Evolutionary conservation across 2,797 vertebrate genomes (phyloP), one percentile per base, ranked within the genome.

Genomic region (Spatula versicolor): DNA sequence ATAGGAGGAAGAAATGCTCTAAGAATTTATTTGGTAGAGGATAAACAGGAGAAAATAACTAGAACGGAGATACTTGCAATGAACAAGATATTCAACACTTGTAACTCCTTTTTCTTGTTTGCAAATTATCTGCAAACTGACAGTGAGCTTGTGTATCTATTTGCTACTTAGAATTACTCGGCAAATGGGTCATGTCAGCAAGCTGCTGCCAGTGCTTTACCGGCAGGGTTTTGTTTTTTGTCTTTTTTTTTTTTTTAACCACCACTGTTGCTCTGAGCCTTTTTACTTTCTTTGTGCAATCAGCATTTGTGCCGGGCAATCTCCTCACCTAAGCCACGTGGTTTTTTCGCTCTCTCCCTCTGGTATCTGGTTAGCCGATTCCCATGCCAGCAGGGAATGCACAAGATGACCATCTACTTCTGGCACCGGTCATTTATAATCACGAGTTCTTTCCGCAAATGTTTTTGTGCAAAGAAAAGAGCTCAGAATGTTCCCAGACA

Each of bases 141-240:
- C 69, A 3, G 1, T 0, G 5, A 92, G 30, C 18, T 59, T 4
- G 3, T 72, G 54, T 54, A 64, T 74, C 45, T 84, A 11, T 80
- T 85, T 59, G 64, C 55, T 88, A 9, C 58, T 93, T n/a, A 72
- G 90, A 85, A 80, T 92, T 91, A 83, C n/a, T 78, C 72, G 85
- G 75, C 62, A 93, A 94, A 94, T 10, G 60, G 46, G 54, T 93
- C 41, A n/a, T 26, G 76, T 72, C 88, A 95, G 83, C 50, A 87
- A 90, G 86, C 58, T 18, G 21, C 91, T 83, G 72, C 77, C 88
- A 74, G 39, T 30, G 59, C 33, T 90, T 80, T 1, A 3, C 71
- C 26, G 60, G 63, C 60, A 88, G 39, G 22, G 26, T 20, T 26
- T 30, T 41, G 18, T 37, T 37, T 54, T 54, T 37, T 37, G n/a